These are phyloP conservation scores for Physeter macrocephalus DNA, from an alignment of 2,113 vertebrate species.

Conservation along the genomic window DNA sequence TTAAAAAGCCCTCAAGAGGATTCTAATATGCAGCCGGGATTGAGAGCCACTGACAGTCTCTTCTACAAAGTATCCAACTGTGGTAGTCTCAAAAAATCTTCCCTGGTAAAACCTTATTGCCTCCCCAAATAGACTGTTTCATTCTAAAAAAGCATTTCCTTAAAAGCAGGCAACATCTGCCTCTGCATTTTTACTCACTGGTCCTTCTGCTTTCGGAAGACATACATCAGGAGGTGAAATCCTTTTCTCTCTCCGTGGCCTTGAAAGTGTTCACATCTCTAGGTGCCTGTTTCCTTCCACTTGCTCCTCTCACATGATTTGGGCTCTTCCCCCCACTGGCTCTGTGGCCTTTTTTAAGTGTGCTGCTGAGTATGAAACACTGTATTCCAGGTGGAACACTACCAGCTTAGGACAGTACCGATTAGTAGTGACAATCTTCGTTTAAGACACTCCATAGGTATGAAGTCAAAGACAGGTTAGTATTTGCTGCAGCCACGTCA, in stretches of 20 bases:
- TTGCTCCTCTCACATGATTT: not conserved
- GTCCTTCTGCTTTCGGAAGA: conserved; percentile 29
- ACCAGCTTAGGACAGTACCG: not conserved
- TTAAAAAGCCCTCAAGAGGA: conserved; percentile 9
- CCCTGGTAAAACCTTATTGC: not conserved
- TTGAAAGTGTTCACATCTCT: not conserved
- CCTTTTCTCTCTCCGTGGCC: not conserved
- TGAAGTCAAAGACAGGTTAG: not conserved
- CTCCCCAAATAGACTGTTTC: not conserved
- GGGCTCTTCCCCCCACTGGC: not conserved
- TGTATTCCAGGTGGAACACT: not conserved
- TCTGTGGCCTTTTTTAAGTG: not conserved
- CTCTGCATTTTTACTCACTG: conserved; percentile 5
- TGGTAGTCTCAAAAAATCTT: not conserved
- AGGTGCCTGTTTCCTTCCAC: not conserved
- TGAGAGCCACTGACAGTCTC: not conserved
- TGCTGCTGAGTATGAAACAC: not conserved
- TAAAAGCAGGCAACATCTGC: conserved; percentile 31
- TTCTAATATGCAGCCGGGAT: not conserved
- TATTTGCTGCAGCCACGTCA: not conserved
- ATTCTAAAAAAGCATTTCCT: conserved; percentile 42
- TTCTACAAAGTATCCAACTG: not conserved
- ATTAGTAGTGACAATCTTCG: not conserved
- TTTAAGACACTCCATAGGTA: not conserved
- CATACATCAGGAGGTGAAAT: not conserved